Base-by-base conservation (phyloP, 2,113 vertebrate genomes). In the Sturnus vulgaris region DNA sequence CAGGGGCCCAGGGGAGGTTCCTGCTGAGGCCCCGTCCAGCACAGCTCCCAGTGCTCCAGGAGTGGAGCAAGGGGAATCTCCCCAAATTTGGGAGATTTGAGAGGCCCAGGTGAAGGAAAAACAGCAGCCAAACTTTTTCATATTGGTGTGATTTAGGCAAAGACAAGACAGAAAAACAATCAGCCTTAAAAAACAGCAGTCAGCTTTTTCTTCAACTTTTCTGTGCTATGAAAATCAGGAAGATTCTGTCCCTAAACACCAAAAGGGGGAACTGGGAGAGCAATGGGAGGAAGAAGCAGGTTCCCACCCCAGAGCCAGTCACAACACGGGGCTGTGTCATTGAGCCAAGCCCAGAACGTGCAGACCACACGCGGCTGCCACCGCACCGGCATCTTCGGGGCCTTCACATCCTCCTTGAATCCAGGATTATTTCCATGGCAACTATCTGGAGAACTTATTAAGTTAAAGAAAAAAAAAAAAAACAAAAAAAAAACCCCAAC, bases 371-470 rank as follows among this genome's bases (percentile, higher is more conserved):
- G 9, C 39, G 30, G 82, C 88, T 72, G 40, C 78, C 70, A 66
- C 77, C 4, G 0, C 18, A 1, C 70, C 5, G 0, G 52, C 52
- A 52, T 61, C 86, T 63, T 42, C 15, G 0, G 37, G 59, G 47
- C 85, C 87, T 92, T 75, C 37, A 37, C 39, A 72, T 66, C 88
- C 90, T 76, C 92, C 70, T 72, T 1, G 30, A 86, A 83, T 70
- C 55, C 88, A 94, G 85, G 90, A 96, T 88, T 93, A 96, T 94
- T 96, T 77, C 92, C 93, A 95, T 96, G 90, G 93, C 92, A 96
- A 96, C 96, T 83, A 95, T 92, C 93, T 77, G 31, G 60, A 90
- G 92, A 95, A 96, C 56, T 97, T 97, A 93, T 90, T 95, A 92
- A 96, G 90, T 44, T 33, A 46, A 92, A 87, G 86, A 85, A 15